Evolutionary conservation across 92 coral and sea anemone genomes (phyloP), one percentile per base, ranked within the genome.

Genomic region (Epizoanthus stellaris): DNA sequence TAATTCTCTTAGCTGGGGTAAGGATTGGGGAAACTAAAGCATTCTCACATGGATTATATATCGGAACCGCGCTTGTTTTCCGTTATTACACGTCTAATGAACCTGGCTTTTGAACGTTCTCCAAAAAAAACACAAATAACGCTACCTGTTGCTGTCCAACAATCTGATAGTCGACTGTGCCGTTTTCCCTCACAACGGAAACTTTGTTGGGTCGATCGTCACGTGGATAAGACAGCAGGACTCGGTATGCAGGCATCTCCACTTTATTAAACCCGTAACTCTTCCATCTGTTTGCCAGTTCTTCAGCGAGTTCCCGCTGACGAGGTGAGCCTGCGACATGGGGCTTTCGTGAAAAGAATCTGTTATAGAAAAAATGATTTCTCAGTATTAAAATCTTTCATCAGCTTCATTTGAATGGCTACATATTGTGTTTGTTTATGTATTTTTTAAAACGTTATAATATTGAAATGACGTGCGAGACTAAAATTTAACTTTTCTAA

Each of bases 171-270:
- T 87, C 89, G n/a, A 80, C 77, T 38, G 17, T 77, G 11, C 96
- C 96, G 42, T 89, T 86, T 25, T 73, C 67, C 70, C 75, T 54
- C 58, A 92, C 67, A 5, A 96, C 67, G 57, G 87, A 75, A 17
- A 96, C 95, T 17, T 85, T 89, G 67, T 96, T 95, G 9, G 99
- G 99, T 77, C 90, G 88, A 56, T 86, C 91, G 68, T 86, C 92
- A 61, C 92, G 90, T 81, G 97, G 93, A n/a, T 43, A 74, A 14
- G 99, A 93, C 25, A 96, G 79, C 73, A 90, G 82, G 36, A 95
- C 99, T 61, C 79, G 84, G 36, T 96, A 96, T 73, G 89, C 93
- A 5, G 96, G 95, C 88, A 90, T 82, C 39, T 96, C 94, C 54
- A 96, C 99, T 21, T 85, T 80, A 66, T 90, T 94, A 60, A 96